Percentiles rank a stretch among this genome's conserved stretches.
phyloP scores from a whole-genome alignment of 2,113 vertebrate genomes.

The Neodon shergylaensis region DNA sequence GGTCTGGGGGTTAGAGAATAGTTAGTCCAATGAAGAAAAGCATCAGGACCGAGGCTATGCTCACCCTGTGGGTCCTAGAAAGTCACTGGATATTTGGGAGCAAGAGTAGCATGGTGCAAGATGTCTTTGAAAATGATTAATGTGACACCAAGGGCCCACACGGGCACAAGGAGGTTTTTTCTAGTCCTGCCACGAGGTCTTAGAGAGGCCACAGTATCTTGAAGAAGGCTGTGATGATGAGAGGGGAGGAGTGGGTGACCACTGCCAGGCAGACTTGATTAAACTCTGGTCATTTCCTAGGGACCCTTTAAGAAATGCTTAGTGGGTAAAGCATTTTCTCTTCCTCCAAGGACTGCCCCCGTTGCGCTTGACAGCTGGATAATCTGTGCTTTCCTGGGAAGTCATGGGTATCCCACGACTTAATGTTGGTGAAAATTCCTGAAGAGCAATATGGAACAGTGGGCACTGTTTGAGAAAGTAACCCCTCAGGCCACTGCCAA shows the following conservation, averaged over 20 bases:
- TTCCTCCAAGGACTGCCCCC: neutral
- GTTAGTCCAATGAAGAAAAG: neutral
- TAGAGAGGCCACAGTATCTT: neutral
- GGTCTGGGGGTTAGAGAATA: neutral
- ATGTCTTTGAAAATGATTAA: neutral
- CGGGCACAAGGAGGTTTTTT: neutral
- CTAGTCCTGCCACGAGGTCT: neutral
- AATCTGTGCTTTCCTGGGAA: neutral
- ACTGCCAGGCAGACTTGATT: neutral
- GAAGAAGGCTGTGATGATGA: neutral
- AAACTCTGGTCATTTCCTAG: neutral
- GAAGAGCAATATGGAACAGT: neutral
- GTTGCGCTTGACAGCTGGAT: neutral
- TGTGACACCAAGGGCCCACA: neutral
- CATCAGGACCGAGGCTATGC: neutral
- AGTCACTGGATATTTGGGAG: neutral
- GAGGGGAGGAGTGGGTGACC: neutral
- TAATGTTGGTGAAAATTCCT: slow-evolving; percentile 3
- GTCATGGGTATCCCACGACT: neutral
- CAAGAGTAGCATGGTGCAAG: neutral
- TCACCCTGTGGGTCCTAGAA: neutral
- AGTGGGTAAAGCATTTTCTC: neutral
- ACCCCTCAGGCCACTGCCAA: slow-evolving; percentile 2
- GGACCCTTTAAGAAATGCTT: neutral
- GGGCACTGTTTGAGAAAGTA: neutral